Evolutionary conservation across 2,797 vertebrate species (phyloP), one percentile per base, ranked within the genome.

Genomic region (Lutjanus argentimaculatus): DNA sequence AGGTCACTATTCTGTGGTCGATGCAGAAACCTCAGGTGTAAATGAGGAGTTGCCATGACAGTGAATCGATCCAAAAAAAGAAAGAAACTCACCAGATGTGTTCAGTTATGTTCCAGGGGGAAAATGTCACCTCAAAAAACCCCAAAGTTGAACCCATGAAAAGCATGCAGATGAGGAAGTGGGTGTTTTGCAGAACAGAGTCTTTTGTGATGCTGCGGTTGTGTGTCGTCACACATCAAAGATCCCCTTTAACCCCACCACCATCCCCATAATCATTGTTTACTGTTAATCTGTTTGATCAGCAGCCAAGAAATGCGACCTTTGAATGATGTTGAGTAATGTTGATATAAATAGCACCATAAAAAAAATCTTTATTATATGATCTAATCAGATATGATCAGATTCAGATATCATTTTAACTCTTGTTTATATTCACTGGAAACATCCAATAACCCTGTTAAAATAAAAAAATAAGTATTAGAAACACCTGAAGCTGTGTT

Each of bases 181-280:
- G 85, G 89, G 90, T 62, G 90, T 89, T 91, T 90, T 69, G 77
- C 75, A 87, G 88, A 88, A 87, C 11, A 49, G 55, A 64, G 55
- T 53, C 40, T 69, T 45, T 45, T n/a, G 59, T 83, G 67, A 58
- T 1, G 8, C 8, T 78, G 73, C 56, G 77, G 85, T 71, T 64
- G 53, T 79, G 63, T 46, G 69, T 15, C 7, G 53, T 78, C 75
- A 69, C 45, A 68, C 42, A 14, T 42, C 1, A 82, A 75, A 85
- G 46, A 81, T 81, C 75, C 75, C 67, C 59, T 36, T 25, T 3
- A 56, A 46, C 43, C 40, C 61, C 62, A 17, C 1, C 0, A 2
- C 25, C 25, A 25, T 25, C 48, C 5, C 1, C 0, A 1, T 13
- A n/a, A 72, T 36, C 48, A 22, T 4, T 30, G 63, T 64, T 84